These are phyloP conservation scores for Neostethus bicornis DNA, from an alignment of 2,797 vertebrate genomes.

Conservation along the genomic window DNA sequence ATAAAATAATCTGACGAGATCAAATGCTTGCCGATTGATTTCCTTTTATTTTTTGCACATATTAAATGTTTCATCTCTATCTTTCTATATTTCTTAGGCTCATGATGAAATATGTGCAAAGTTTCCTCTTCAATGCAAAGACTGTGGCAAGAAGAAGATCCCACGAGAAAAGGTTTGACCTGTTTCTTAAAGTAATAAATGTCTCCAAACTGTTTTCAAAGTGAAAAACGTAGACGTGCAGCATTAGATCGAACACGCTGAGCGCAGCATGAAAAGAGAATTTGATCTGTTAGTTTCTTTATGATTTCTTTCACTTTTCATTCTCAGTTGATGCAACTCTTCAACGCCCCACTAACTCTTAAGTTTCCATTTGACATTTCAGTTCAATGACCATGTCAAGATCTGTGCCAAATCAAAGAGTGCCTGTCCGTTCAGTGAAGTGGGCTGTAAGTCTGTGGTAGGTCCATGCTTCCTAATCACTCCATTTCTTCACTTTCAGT, in stretches of 20 bases:
- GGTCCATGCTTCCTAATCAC: constrained; percentile 38
- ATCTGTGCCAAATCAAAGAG: constrained; percentile 85
- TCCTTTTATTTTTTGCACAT: neutral
- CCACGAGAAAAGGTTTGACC: constrained; percentile 89
- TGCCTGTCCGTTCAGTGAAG: constrained; percentile 86
- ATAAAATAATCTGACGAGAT: neutral
- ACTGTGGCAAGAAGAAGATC: constrained; percentile 93
- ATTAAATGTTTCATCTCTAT: constrained; percentile 2
- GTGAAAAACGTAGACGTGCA: neutral
- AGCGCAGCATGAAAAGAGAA: neutral
- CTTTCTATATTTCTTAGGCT: constrained; percentile 76
- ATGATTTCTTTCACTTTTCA: constrained; percentile 24
- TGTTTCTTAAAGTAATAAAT: neutral
- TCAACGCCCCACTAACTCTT: neutral
- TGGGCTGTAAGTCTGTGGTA: constrained; percentile 87
- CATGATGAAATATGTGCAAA: constrained; percentile 91
- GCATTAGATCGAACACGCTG: neutral
- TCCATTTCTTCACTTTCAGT: neutral
- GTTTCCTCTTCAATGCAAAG: constrained; percentile 91
- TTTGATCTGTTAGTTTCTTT: constrained; percentile 21
- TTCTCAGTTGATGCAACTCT: neutral
- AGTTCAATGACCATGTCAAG: constrained; percentile 90
- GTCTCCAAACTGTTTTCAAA: neutral
- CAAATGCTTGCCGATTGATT: neutral
- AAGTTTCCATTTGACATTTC: constrained; percentile 4